Percentiles rank a stretch among this genome's conserved stretches.
Conservation (phyloP, 30 jellyfish, hydroid and myxozoan genomes). For the Pseudorhiza aurosa region DNA sequence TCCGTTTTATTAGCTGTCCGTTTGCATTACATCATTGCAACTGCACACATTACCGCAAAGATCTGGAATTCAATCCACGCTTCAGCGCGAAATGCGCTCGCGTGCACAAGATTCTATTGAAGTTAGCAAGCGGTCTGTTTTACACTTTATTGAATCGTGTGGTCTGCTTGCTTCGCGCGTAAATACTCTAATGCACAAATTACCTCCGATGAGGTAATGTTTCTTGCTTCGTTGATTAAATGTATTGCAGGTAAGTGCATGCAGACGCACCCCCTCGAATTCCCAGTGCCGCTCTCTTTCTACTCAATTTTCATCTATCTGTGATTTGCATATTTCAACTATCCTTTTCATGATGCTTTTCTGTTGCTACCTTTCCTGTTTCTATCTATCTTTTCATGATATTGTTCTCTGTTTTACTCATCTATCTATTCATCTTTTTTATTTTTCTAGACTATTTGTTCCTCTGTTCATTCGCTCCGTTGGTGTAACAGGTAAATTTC, state of each 20-base stretch:
- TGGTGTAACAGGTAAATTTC: conserved; percentile 4
- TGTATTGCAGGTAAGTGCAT: not conserved
- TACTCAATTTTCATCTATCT: not conserved
- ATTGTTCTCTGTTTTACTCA: no score
- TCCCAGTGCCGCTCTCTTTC: no score
- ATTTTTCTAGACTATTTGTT: not conserved
- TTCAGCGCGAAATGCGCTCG: conserved; percentile 1
- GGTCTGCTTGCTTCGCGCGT: not conserved
- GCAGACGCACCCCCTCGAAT: not conserved
- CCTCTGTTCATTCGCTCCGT: conserved; percentile 7
- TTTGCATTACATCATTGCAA: conserved; percentile 48
- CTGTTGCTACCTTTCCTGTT: not conserved
- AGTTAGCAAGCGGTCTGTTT: conserved; percentile 11
- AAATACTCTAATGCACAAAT: conserved; percentile 17
- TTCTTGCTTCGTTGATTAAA: conserved; percentile 37
- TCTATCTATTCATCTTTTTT: no score
- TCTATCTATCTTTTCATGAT: not conserved
- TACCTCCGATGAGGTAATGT: conserved; percentile 51
- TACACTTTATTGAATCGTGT: not conserved
- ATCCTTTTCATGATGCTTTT: not conserved
- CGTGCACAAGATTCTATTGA: not conserved
- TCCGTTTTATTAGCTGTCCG: not conserved
- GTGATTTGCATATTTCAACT: not conserved
- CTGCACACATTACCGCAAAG: conserved; percentile 67
- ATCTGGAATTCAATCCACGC: conserved; percentile 63